These are phyloP conservation scores for Siphonodentalium dalli DNA, from an alignment of 2,888 invertebrate genomes.

Conservation along the genomic window DNA sequence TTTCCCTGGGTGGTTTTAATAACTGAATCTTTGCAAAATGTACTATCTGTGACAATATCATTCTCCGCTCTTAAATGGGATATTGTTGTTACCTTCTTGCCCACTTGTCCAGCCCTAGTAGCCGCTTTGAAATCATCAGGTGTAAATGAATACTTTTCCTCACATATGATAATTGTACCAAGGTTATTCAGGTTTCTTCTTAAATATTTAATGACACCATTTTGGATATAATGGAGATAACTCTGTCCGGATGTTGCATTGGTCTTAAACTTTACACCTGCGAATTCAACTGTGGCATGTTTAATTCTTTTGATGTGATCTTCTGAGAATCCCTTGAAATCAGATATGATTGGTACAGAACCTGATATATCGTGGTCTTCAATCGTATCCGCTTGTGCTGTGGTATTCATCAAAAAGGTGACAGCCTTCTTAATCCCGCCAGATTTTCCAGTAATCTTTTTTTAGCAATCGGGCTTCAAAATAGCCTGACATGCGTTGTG, in stretches of 20 bases:
- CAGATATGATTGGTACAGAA: too few relatives aligned
- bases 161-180: constrained; percentile 10
- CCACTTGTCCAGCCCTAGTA: constrained; percentile 6
- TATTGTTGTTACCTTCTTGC: background rate
- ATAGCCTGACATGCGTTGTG: constrained; percentile 19
- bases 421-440: constrained; percentile 9
- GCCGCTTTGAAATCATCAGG: constrained; percentile 19
- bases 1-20: constrained; percentile 11
- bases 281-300: constrained; percentile 16
- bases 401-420: too few relatives aligned
- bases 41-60: constrained; percentile 5
- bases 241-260: constrained; percentile 13
- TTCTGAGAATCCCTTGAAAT: background rate
- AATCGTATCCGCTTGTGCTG: too few relatives aligned
- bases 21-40: constrained; percentile 8
- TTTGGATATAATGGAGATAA: constrained; percentile 9
- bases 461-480: constrained; percentile 19
- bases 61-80: constrained; percentile 12
- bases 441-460: constrained; percentile 10
- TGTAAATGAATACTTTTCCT: constrained; percentile 19
- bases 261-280: constrained; percentile 21
- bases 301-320: background rate
- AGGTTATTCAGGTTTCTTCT: too few relatives aligned
- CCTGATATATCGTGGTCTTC: too few relatives aligned
- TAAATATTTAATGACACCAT: background rate